Percentiles rank a stretch among this genome's conserved stretches.
Evolutionary conservation across 2,888 invertebrate genomes (phyloP).

Genomic region (Psococerastis gibbosa): DNA sequence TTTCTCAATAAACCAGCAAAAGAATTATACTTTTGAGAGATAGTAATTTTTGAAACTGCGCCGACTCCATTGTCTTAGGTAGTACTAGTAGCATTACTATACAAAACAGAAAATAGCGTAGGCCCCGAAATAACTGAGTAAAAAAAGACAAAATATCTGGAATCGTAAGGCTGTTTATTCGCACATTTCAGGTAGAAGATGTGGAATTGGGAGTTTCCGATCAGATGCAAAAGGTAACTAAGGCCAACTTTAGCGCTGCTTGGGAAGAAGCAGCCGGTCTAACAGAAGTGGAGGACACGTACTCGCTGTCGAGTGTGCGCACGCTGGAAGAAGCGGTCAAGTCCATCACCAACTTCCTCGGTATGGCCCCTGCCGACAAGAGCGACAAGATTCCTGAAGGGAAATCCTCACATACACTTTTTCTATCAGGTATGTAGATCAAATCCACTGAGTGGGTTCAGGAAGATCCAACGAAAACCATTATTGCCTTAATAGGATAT

Average conservation of each 20-base stretch:
- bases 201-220: conserved; percentile 69
- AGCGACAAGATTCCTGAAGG: conserved; percentile 68
- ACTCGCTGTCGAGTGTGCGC: conserved; percentile 60
- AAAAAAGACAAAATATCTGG: background rate
- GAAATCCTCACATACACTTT: conserved; percentile 59
- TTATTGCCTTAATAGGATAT: too few species aligned
- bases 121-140: too few species aligned
- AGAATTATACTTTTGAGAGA: too few species aligned
- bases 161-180: background rate
- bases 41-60: too few species aligned
- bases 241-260: conserved; percentile 56
- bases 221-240: conserved; percentile 61
- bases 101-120: too few species aligned
- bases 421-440: conserved; percentile 54
- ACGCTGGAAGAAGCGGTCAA: conserved; percentile 68
- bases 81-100: too few species aligned
- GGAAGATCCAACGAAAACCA: too few species aligned
- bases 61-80: too few species aligned
- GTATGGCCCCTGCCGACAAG: conserved; percentile 67
- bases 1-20: too few species aligned
- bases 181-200: conserved; percentile 60
- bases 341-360: conserved; percentile 63
- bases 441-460: too few species aligned
- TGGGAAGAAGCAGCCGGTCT: conserved; percentile 50
- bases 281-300: conserved; percentile 79